Conservation (phyloP, 2,888 invertebrate species). For the Hirudinaria manillensis region DNA sequence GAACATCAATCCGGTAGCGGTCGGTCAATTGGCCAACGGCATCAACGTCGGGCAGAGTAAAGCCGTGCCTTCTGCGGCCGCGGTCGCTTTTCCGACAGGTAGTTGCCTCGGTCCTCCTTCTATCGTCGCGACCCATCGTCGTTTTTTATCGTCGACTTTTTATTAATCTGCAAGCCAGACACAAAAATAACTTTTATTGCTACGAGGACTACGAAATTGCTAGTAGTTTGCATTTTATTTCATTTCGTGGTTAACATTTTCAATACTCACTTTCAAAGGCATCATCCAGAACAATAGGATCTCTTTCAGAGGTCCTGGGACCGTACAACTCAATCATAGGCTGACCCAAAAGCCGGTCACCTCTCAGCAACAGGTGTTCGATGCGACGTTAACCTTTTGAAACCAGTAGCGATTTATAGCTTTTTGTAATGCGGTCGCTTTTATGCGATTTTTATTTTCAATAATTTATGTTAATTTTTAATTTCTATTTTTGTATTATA, state of each 20-base stretch:
- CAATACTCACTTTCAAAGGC: neutral
- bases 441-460: neutral
- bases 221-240: too few species aligned
- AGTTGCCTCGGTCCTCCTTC: neutral
- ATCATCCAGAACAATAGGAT: constrained; percentile 3
- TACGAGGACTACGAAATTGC: neutral
- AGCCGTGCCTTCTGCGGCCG: neutral
- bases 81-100: constrained; percentile 5
- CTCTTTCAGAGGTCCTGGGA: neutral
- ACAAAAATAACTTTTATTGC: neutral
- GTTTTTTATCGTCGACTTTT: neutral
- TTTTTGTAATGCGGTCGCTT: neutral
- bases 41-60: constrained; percentile 6
- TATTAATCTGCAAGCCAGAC: neutral
- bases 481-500: too few species aligned
- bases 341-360: neutral
- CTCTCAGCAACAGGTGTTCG: constrained; percentile 13
- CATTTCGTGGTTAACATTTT: too few species aligned
- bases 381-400: neutral
- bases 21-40: constrained; percentile 3
- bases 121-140: neutral
- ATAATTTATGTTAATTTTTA: neutral
- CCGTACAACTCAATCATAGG: constrained; percentile 8
- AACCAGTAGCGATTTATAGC: neutral
- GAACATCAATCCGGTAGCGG: constrained; percentile 1